phyloP scores from a whole-genome alignment of 2,888 invertebrate genomes.

The Drosophila fulvimacula region DNA sequence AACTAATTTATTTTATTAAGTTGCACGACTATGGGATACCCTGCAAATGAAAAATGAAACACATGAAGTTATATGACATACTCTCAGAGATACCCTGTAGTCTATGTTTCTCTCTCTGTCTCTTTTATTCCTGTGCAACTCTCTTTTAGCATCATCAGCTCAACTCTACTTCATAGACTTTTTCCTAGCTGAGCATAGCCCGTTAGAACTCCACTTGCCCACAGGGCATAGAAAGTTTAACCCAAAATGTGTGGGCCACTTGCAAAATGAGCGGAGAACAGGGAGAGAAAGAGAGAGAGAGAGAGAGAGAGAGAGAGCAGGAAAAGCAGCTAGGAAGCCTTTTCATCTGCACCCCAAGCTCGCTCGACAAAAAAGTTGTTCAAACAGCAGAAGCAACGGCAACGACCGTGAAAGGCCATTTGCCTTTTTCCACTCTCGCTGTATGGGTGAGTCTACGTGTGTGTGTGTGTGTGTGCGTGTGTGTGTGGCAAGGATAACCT shows the following conservation, averaged over 20 bases:
- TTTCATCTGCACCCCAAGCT: conserved; percentile 3
- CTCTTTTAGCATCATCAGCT: not conserved
- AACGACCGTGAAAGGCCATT: conserved; percentile 82
- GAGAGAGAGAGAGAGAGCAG: conserved; percentile 4
- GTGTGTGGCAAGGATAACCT: conserved; percentile 69
- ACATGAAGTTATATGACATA: too few species aligned
- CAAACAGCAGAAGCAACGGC: conserved; percentile 54
- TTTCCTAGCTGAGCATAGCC: conserved; percentile 18
- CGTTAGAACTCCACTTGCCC: conserved; percentile 5
- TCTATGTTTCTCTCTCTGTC: not conserved
- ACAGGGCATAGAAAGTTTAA: conserved; percentile 55
- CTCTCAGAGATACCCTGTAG: not conserved
- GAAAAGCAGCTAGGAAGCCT: conserved; percentile 31
- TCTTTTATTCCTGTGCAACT: not conserved
- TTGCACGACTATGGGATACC: not conserved
- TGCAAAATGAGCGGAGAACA: conserved; percentile 1
- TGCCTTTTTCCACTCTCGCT: conserved; percentile 55
- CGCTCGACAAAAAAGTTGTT: conserved; percentile 48
- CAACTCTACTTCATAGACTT: not conserved
- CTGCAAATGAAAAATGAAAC: not conserved
- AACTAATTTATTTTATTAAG: not conserved
- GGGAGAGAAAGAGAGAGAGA: conserved; percentile 3
- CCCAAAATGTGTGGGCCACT: conserved; percentile 63
- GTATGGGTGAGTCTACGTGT: not conserved
- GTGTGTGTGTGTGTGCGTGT: conserved; percentile 21